Conservation (phyloP, 2,888 invertebrate genomes). For the Phoronis australis region DNA sequence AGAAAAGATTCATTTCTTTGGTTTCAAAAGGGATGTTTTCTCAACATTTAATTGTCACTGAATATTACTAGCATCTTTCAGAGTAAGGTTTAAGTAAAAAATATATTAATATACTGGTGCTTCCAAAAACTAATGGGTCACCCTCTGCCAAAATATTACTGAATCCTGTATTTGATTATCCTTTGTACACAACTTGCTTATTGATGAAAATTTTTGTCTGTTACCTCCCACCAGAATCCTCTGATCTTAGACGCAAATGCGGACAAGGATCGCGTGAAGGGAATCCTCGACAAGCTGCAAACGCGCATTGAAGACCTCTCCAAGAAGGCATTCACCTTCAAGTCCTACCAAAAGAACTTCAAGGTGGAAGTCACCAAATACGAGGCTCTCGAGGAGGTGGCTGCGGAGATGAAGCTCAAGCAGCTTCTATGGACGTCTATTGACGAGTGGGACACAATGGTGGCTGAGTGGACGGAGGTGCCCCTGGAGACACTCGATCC, state of each 20-base stretch:
- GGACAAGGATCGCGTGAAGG: slow-evolving; percentile 63
- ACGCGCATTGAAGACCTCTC: slow-evolving; percentile 64
- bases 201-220: not conserved
- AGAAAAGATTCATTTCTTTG: too few species aligned
- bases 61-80: too few species aligned
- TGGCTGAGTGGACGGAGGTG: slow-evolving; percentile 64
- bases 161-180: too few species aligned
- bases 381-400: slow-evolving; percentile 74
- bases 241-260: slow-evolving; percentile 71
- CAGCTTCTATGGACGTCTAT: slow-evolving; percentile 75
- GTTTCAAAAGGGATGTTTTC: too few species aligned
- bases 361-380: slow-evolving; percentile 78
- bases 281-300: slow-evolving; percentile 62
- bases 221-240: slow-evolving; percentile 61
- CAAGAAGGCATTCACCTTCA: slow-evolving; percentile 68
- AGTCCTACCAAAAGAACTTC: slow-evolving; percentile 78
- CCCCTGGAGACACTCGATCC: slow-evolving; percentile 60
- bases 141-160: too few species aligned
- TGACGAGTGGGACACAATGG: slow-evolving; percentile 67
- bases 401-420: slow-evolving; percentile 73
- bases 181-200: too few species aligned
- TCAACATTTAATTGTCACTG: too few species aligned
- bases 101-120: too few species aligned
- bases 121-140: too few species aligned
- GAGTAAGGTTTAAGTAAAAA: too few species aligned